Base-by-base conservation (phyloP, 1,140 invertebrate genomes). In the Bombus picipes region DNA sequence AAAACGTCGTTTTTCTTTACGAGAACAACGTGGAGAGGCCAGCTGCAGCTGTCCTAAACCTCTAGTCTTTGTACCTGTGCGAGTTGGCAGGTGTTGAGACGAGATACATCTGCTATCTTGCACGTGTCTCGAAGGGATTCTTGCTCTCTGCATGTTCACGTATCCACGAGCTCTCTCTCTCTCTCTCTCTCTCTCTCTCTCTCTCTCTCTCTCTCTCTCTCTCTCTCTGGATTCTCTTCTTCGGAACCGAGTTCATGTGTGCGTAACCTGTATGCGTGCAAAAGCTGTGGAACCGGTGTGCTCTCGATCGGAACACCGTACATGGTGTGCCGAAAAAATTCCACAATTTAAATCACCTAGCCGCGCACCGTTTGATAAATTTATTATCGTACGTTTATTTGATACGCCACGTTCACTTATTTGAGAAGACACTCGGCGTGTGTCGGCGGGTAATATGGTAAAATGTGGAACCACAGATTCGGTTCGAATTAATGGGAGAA, bases 91-190 rank as follows among this genome's bases (percentile, higher is more conserved):
- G 91, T 93, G 93, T 91, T 89, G 77, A 70, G 83, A 72, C 88
- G 82, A 90, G 88, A 88, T 89, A 89, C 93, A 94, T 94, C 92
- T 94, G 92, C 90, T 81, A 88, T 91, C 89, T 87, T 92, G 91
- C 89, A 87, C 88, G 84, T 80, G 87, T 92, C 87, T 72, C 79
- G 81, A 57, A 83, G 57, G 81, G 81, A 85, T 74, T 70, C 65
- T 28, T 43, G 39, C 53, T 25, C 22, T 65, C 53, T 47, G 25
- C 41, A 18, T 72, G 87, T 8, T 25, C 62, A 53, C 34, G 57
- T 82, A 81, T 62, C 37, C 71, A 57, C 34, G 3, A 10, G 65
- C 10, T 39, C 57, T 13, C 34, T 39, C 5, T 32, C 28, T 25
- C 71, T 13, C 53, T 41, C 12, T 32, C 28, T 25, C 28, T 37